Base-by-base conservation (phyloP, 2,888 invertebrate genomes). In the Caenorhabditis sulstoni region DNA sequence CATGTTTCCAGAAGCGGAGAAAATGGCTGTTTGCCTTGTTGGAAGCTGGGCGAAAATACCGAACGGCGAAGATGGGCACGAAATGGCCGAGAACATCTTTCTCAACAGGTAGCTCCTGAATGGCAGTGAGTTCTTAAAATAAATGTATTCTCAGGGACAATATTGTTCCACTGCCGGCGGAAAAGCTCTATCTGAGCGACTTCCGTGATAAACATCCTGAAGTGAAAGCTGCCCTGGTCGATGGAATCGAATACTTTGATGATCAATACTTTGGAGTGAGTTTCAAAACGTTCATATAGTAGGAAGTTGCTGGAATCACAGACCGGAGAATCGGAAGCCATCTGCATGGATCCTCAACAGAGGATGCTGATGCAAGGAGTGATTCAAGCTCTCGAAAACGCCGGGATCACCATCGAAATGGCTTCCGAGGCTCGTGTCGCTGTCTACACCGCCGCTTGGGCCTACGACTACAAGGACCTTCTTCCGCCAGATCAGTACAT, bases 261-360 rank as follows among this genome's bases (percentile, higher is more conserved):
- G 80, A 85, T 47, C 76, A 81, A 44, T 85, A 79, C 53, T 85
- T 85, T 65, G 83, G 80, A 49, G 85, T 85, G 20, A 52, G 55
- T 62, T 52, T 14, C 9, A n/a, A 20, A 55, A 37, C 20, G 39
- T 53, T 44, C 45, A 1, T 4, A 37, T 16, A 18, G 8, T 8
- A 45, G 39, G 20, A 41, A 41, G 47, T 16, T 45, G 18, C n/a
- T 53, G 35, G 35, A 18, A 37, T 14, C 81, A 23, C n/a, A 84
- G 84, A 79, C 81, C 11, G 71, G 71, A 2, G 85, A 85, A 55
- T 73, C 83, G 7, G 85, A 83, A 39, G 73, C 81, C 0, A 68
- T 85, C 4, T 80, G 73, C 39, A 83, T 83, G 85, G 85, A 85
- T 22, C 85, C 85, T 4, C 85, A 85, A 47, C 81, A 82, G 29